These are phyloP conservation scores for Boloria euphrosyne DNA, from an alignment of 2,888 invertebrate species.

Conservation along the genomic window DNA sequence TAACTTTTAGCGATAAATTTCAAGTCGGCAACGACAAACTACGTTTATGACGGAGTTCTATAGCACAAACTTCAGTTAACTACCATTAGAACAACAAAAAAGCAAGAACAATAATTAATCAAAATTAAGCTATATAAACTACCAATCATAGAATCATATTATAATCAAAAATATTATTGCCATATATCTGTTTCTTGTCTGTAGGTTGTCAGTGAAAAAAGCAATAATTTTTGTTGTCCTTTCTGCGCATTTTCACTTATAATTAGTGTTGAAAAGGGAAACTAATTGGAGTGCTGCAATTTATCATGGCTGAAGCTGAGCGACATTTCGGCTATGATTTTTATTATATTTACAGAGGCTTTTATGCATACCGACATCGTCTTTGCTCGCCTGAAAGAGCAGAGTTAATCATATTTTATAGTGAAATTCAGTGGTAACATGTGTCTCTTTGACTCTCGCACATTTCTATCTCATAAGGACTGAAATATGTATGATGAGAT, in stretches of 20 bases:
- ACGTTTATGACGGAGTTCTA: too few relatives aligned
- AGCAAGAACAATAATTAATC: too few relatives aligned
- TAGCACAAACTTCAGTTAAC: too few relatives aligned
- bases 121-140: too few relatives aligned
- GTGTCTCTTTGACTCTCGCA: constrained; percentile 3
- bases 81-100: too few relatives aligned
- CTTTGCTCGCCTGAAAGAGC: constrained; percentile 10
- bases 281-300: constrained; percentile 25
- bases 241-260: constrained; percentile 3
- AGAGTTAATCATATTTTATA: constrained; percentile 11
- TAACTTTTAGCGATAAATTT: too few relatives aligned
- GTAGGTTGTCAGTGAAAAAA: not conserved
- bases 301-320: not conserved
- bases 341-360: not conserved
- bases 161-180: not conserved
- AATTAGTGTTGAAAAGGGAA: constrained; percentile 22
- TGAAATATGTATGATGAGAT: not conserved
- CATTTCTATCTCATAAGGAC: constrained; percentile 5
- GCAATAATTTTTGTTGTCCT: not conserved
- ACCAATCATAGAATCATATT: too few relatives aligned
- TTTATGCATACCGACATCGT: not conserved
- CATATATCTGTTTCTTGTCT: too few relatives aligned
- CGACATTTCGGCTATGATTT: constrained; percentile 3
- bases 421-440: not conserved
- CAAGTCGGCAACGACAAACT: too few relatives aligned